These are phyloP conservation scores for Amphimedon queenslandica DNA, from an alignment of 37 sponge, comb jelly and placozoan species.

Conservation along the genomic window DNA sequence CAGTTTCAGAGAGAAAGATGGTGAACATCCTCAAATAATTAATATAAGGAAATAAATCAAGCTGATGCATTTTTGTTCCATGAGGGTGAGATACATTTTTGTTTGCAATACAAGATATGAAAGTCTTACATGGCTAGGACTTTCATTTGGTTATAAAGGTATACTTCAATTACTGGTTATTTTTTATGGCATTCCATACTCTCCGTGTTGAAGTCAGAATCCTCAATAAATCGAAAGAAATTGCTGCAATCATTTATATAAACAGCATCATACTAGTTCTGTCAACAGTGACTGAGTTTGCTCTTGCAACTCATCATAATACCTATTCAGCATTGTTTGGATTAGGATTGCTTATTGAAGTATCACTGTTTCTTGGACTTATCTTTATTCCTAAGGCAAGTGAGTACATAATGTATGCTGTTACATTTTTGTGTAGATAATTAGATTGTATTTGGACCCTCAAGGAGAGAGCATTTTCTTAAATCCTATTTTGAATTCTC, in stretches of 20 bases:
- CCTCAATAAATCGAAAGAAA: constrained; percentile 53
- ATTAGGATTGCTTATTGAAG: constrained; percentile 6
- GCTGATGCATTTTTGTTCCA: neutral
- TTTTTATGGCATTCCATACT: constrained; percentile 44
- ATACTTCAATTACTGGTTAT: constrained; percentile 31
- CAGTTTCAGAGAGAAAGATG: neutral
- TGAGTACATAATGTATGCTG: neutral
- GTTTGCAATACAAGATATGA: neutral
- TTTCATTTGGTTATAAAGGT: constrained; percentile 15
- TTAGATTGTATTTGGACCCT: neutral
- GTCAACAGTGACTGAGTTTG: constrained; percentile 19
- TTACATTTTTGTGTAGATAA: neutral
- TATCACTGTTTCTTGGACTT: constrained; percentile 31
- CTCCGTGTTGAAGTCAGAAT: constrained; percentile 39
- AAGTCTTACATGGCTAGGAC: neutral
- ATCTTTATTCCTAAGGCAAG: constrained; percentile 54
- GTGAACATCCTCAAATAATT: neutral
- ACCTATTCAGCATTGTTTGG: constrained; percentile 31
- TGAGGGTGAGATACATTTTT: neutral
- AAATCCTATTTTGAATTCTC: too few species aligned
- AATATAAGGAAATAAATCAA: neutral
- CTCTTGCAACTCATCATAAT: constrained; percentile 13
- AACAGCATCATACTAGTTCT: constrained; percentile 16
- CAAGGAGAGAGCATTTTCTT: neutral
- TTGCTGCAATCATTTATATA: constrained; percentile 45